Base-by-base conservation (phyloP, 2,797 vertebrate species). In the Smutsia gigantea region DNA sequence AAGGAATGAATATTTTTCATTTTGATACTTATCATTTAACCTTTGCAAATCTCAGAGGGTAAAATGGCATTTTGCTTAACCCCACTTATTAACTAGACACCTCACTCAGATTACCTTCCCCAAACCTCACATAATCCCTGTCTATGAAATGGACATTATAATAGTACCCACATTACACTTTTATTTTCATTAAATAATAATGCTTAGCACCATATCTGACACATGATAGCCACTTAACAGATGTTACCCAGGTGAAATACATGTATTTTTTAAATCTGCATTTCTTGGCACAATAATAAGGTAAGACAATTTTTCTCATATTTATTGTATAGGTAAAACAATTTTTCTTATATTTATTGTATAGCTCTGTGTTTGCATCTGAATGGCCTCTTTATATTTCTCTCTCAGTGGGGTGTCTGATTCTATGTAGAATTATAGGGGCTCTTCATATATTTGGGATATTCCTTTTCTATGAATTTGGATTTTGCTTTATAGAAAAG, bases 41-140 rank as follows among this genome's bases (percentile, higher is more conserved):
- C 71, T 84, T 93, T 91, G 19, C 37, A 90, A 42, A 90, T 95
- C 51, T 90, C 68, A 83, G 64, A 89, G 57, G 34, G 37, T 82
- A 55, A 90, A 94, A 87, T 57, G 69, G 23, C 23, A 57, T 81
- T 94, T 84, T 69, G 37, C 29, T 84, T 77, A 88, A 61, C 4
- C 51, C 46, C 12, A 69, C 25, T 92, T 94, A 87, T 29, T 96
- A 92, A 17, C 69, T 69, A 2, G 49, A 87, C 61, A 69, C 31
- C 31, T 78, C 29, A 14, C 17, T 10, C 64, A 57, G 21, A 21
- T 84, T 86, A 93, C 42, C 25, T 15, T 72, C 29, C 74, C 13
- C 42, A 11, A 90, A 53, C 55, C 46, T 89, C 39, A 46, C 15
- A 64, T 46, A 46, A 17, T 89, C 7, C 61, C 55, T 34, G 23